A percentile compares a stretch with the other conserved stretches of the same genome.
These are phyloP conservation scores for Styela clava DNA, from an alignment of 23 tunicate genomes.

Conservation along the genomic window DNA sequence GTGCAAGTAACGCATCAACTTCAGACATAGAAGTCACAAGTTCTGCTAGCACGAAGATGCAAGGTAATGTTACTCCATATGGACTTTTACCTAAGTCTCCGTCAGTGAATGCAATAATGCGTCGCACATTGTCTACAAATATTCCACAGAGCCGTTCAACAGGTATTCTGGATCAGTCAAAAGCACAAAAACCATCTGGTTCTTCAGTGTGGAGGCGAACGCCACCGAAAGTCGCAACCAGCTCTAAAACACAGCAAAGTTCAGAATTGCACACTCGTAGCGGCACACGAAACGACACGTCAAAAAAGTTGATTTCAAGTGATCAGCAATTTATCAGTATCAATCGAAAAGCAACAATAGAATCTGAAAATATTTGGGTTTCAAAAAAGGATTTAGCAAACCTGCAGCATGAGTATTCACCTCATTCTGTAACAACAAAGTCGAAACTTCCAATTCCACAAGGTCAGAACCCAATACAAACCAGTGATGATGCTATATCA, in stretches of 20 bases:
- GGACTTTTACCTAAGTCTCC: slow-evolving; percentile 74
- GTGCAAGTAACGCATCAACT: slow-evolving; percentile 31
- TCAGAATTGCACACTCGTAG: not conserved
- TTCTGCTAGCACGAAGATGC: slow-evolving; percentile 10
- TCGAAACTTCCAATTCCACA: not conserved
- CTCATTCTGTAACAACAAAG: not conserved
- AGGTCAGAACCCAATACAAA: not conserved
- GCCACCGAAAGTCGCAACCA: slow-evolving; percentile 19
- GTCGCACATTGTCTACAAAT: not conserved
- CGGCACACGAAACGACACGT: not conserved
- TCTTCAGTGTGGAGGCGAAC: slow-evolving; percentile 38
- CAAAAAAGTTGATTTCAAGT: not conserved
- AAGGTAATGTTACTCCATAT: slow-evolving; percentile 28
- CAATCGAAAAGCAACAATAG: not conserved
- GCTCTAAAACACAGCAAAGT: not conserved
- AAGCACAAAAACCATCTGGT: not conserved
- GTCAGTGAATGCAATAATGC: slow-evolving; percentile 25
- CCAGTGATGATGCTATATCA: not conserved
- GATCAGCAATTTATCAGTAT: not conserved
- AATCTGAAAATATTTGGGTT: not conserved
- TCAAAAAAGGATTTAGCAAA: not conserved
- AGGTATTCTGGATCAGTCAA: not conserved
- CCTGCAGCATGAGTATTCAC: not conserved
- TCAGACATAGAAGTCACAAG: slow-evolving; percentile 20
- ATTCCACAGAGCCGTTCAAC: slow-evolving; percentile 24